A percentile compares a stretch with the other conserved stretches of the same genome.
phyloP scores from a whole-genome alignment of 2,888 invertebrate genomes.

The Dryococelus australis region DNA sequence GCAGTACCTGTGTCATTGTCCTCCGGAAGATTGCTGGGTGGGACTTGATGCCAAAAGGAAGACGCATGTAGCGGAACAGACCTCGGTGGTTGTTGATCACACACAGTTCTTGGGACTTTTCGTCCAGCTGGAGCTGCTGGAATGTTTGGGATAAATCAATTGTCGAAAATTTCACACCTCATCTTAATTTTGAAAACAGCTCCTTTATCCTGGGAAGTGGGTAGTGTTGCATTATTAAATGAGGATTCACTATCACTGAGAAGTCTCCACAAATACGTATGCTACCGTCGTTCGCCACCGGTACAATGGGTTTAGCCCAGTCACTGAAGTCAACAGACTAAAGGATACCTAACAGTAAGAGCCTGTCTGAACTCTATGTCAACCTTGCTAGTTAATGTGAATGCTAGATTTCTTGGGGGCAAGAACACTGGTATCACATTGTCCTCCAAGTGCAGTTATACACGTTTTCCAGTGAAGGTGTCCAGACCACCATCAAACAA shows the following conservation, averaged over 20 bases:
- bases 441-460: background rate
- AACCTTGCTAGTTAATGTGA: background rate
- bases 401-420: background rate
- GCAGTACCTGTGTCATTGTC: background rate
- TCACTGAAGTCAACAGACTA: too few relatives aligned
- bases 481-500: background rate
- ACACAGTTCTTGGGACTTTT: background rate
- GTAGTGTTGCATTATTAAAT: background rate
- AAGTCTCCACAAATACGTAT: background rate
- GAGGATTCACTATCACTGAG: background rate
- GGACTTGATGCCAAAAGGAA: background rate
- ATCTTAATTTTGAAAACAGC: background rate
- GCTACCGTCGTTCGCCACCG: background rate
- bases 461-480: background rate
- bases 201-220: background rate
- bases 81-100: background rate
- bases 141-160: too few relatives aligned
- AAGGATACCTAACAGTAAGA: background rate
- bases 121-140: background rate
- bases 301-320: background rate
- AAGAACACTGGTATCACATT: background rate
- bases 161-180: background rate
- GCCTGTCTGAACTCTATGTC: background rate
- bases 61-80: background rate
- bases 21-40: background rate